Evolutionary conservation across 2,113 vertebrate genomes (phyloP).

Genomic region (Pelusios castaneus): DNA sequence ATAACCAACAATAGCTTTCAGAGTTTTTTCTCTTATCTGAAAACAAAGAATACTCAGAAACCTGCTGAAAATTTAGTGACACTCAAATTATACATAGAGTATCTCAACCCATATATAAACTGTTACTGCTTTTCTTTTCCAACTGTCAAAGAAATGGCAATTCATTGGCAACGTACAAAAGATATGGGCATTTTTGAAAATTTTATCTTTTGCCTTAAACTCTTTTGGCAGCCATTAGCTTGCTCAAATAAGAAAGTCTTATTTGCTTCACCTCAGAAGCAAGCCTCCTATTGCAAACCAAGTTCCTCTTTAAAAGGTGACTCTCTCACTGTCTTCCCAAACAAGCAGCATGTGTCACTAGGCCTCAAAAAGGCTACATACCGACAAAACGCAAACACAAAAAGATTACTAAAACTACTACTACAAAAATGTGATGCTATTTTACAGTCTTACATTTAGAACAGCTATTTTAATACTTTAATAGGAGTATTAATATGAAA

Average conservation of each 20-base stretch:
- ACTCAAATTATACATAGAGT: constrained; percentile 44
- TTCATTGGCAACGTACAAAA: background rate
- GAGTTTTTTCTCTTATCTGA: constrained; percentile 58
- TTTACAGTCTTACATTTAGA: background rate
- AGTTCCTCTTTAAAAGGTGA: background rate
- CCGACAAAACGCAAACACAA: background rate
- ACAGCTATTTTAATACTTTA: background rate
- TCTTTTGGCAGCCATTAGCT: background rate
- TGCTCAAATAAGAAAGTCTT: background rate
- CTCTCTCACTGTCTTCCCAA: background rate
- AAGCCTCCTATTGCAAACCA: background rate
- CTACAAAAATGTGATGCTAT: background rate
- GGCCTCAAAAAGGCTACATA: background rate
- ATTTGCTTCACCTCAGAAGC: background rate
- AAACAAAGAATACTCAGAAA: constrained; percentile 41
- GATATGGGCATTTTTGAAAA: background rate
- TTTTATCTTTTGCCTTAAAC: background rate
- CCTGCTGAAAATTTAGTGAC: constrained; percentile 31
- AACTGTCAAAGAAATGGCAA: constrained; percentile 22
- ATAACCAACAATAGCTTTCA: constrained; percentile 56
- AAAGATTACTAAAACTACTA: background rate
- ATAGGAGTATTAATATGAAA: background rate
- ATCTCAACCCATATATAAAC: background rate
- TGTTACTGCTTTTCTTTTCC: constrained; percentile 56
- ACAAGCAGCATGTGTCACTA: background rate